Evolutionary conservation across 2,113 vertebrate genomes (phyloP).

Genomic region (Pithys albifrons): DNA sequence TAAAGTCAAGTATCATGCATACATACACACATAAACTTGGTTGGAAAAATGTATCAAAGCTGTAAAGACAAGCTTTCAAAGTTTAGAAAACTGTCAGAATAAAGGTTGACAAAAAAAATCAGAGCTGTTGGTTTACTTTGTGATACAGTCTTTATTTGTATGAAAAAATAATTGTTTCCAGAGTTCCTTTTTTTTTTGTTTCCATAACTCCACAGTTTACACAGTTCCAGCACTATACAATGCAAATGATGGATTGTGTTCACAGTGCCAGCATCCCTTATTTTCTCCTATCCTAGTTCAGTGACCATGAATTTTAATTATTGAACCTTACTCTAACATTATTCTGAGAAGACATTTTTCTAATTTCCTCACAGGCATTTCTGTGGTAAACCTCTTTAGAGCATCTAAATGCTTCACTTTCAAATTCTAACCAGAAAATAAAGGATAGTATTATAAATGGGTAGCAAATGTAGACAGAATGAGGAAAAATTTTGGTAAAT

Average conservation of each 20-base stretch:
- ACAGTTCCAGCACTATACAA: not conserved
- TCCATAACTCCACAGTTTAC: not conserved
- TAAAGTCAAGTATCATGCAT: not conserved
- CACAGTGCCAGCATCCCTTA: not conserved
- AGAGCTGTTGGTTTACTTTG: not conserved
- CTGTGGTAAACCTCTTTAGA: not conserved
- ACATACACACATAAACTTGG: not conserved
- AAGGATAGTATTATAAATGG: not conserved
- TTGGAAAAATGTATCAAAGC: not conserved
- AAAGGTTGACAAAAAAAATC: not conserved
- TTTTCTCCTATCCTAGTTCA: not conserved
- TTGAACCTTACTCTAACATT: not conserved
- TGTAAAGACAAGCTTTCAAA: not conserved
- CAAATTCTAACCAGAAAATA: not conserved
- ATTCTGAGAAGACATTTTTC: not conserved
- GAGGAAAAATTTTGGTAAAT: not conserved
- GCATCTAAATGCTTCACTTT: not conserved
- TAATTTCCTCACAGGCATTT: not conserved
- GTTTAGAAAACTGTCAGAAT: not conserved
- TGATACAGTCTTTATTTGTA: not conserved
- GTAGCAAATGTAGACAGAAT: not conserved
- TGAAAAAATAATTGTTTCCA: constrained; percentile 19
- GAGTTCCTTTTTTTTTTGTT: not conserved
- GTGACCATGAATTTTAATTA: not conserved
- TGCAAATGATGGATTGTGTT: not conserved